Percentiles rank a stretch among this genome's conserved stretches.
Conservation (phyloP, 1,140 invertebrate species). For the Monomorium pharaonis region DNA sequence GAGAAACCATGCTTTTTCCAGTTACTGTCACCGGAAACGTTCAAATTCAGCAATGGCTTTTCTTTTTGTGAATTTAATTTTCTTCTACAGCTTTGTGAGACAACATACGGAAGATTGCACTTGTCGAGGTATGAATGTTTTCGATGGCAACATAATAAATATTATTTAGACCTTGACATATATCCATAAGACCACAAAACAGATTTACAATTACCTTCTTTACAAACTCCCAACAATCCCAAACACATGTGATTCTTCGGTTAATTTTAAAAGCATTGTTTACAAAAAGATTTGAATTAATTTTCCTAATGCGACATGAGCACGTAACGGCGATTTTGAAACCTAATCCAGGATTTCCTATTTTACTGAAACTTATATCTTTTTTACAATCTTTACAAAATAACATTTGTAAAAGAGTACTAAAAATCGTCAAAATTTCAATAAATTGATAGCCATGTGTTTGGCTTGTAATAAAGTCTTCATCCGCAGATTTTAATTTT, state of each 20-base stretch:
- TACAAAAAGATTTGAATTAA: not conserved
- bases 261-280: not conserved
- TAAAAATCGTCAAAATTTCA: not conserved
- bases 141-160: not conserved
- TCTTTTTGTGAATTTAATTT: not conserved
- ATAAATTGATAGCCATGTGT: not conserved
- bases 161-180: not conserved
- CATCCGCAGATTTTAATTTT: not conserved
- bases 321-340: conserved; percentile 4
- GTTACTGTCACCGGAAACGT: not conserved
- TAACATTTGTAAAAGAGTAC: not conserved
- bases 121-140: not conserved
- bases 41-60: not conserved
- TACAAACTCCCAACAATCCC: not conserved
- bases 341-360: not conserved
- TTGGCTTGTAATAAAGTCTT: not conserved
- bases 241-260: conserved; percentile 7
- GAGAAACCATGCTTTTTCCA: not conserved
- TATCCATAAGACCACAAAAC: conserved; percentile 4
- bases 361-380: not conserved
- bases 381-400: not conserved
- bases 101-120: not conserved
- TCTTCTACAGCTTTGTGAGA: not conserved
- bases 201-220: not conserved
- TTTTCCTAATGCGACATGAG: not conserved